Base-by-base conservation (phyloP, 2,888 invertebrate species). In the Mimachlamys varia region DNA sequence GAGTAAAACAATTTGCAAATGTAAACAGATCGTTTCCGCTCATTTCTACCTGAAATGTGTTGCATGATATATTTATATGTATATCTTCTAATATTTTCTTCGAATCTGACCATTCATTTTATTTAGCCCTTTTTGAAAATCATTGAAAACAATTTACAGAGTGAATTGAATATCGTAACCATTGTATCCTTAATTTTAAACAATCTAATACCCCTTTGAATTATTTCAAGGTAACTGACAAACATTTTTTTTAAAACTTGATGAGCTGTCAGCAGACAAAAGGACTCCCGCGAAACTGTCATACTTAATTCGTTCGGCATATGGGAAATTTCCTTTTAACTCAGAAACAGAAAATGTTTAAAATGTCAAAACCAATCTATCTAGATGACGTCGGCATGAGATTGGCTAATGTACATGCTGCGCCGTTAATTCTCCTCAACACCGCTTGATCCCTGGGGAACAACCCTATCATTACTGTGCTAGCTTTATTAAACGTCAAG, bases 301-400 rank as follows among this genome's bases (percentile, higher is more conserved):
- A 76, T 33, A 33, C 22, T 33, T 76, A 76, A 76, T 76, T 76
- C 33, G 33, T 76, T 76, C 33, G 0, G 12, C 76, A 33, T 10
- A 33, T 76, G 76, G 76, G 27, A 76, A 76, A 76, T 76, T 76
- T 33, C 27, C 33, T 76, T 76, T 76, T 76, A 76, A 27, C 76
- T 12, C 27, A 27, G 12, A 76, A 76, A 76, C 15, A 76, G 76
- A 33, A 33, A 76, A 10, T 76, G 27, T 76, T 76, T 76, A 76
- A 76, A 33, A 22, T 33, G 76, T 76, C 27, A 76, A 33, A 76
- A 76, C 27, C 27, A 76, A 76, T 76, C 15, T 76, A 76, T 27
- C 76, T 33, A 1, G 76, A 12, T 13, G 27, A 3, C 76, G 15
- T 13, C 27, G 76, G 27, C 76, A 27, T 76, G 76, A 76, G 27